These are phyloP conservation scores for Ecliptopera silaceata DNA, from an alignment of 2,888 invertebrate genomes.

Conservation along the genomic window DNA sequence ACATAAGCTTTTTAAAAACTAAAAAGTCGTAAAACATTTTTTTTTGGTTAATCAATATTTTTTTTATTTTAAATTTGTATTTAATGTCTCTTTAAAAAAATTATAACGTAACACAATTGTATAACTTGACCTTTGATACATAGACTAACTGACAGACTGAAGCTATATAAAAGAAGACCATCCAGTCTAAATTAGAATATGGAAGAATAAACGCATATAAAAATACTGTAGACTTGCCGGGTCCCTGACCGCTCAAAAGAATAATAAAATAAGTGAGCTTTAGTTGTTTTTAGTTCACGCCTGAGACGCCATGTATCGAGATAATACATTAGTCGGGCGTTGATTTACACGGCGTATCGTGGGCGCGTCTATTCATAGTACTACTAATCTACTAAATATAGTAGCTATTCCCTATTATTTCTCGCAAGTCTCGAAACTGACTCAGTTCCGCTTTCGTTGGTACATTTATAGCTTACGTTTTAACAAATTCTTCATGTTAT, in stretches of 20 bases:
- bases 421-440: conserved; percentile 70
- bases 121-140: too few relatives aligned
- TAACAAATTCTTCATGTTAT: conserved; percentile 3
- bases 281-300: conserved; percentile 53
- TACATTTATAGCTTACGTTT: conserved; percentile 31
- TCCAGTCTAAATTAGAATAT: not conserved
- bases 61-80: too few relatives aligned
- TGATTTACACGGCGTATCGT: conserved; percentile 77
- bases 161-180: too few relatives aligned
- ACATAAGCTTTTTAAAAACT: too few relatives aligned
- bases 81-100: too few relatives aligned
- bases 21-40: too few relatives aligned
- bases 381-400: conserved; percentile 80
- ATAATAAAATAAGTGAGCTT: conserved; percentile 47
- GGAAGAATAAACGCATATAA: not conserved
- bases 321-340: conserved; percentile 77
- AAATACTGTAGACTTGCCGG: not conserved
- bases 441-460: conserved; percentile 69
- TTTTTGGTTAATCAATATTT: too few relatives aligned
- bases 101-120: too few relatives aligned
- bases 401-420: conserved; percentile 78
- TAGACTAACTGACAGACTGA: too few relatives aligned
- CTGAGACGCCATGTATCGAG: conserved; percentile 60
- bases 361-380: conserved; percentile 79
- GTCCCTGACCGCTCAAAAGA: conserved; percentile 38